These are phyloP conservation scores for Euleptes europaea DNA, from an alignment of 2,113 vertebrate species.

Conservation along the genomic window DNA sequence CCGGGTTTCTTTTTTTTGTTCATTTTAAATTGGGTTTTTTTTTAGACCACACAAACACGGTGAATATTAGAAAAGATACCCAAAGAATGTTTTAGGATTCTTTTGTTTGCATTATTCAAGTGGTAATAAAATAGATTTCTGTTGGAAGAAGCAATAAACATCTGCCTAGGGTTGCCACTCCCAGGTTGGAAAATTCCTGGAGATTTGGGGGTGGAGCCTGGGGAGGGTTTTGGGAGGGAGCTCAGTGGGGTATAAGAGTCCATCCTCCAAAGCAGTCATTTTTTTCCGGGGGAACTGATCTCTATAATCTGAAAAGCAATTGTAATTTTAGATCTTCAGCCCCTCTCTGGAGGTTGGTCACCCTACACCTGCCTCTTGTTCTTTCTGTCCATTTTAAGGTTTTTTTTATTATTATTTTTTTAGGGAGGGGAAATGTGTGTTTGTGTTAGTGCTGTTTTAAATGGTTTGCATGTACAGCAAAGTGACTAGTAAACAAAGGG, in stretches of 20 bases:
- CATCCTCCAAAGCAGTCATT: too few species aligned
- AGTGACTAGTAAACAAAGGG: not conserved
- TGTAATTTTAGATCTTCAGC: too few species aligned
- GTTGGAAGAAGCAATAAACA: not conserved
- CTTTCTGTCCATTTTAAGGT: not conserved
- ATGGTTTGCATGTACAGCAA: not conserved
- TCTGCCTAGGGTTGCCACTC: not conserved
- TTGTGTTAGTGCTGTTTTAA: not conserved
- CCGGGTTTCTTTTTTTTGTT: slow-evolving; percentile 64
- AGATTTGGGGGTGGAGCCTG: too few species aligned
- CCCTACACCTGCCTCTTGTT: not conserved
- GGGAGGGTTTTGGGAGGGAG: too few species aligned
- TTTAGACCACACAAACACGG: slow-evolving; percentile 58
- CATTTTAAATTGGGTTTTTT: slow-evolving; percentile 73
- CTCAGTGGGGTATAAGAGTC: too few species aligned
- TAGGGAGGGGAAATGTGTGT: too few species aligned
- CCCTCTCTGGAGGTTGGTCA: too few species aligned
- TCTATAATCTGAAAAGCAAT: too few species aligned
- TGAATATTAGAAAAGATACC: slow-evolving; percentile 68
- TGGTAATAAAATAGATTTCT: slow-evolving; percentile 46
- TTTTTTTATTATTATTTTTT: not conserved
- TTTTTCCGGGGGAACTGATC: too few species aligned
- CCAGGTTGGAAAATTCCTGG: too few species aligned
- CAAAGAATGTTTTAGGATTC: slow-evolving; percentile 57
- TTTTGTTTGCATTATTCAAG: slow-evolving; percentile 65